Percentiles rank a stretch among this genome's conserved stretches.
Evolutionary conservation across 1,140 invertebrate genomes (phyloP).

Genomic region (Ericerus pela): DNA sequence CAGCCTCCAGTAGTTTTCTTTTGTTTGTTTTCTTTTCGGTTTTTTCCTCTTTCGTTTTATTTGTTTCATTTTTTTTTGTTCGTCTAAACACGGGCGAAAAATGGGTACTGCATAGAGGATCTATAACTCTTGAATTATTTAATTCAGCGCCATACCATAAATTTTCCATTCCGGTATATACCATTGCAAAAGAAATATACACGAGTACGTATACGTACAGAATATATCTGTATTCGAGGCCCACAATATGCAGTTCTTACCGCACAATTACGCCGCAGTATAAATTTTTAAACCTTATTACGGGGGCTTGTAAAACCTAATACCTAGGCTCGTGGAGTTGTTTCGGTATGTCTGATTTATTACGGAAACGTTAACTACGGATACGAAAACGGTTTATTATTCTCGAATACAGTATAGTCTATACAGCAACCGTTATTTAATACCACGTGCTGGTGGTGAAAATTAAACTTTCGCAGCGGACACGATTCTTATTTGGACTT

Average conservation of each 20-base stretch:
- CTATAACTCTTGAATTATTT: conserved; percentile 11
- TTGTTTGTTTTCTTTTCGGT: too few relatives aligned
- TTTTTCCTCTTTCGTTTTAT: too few relatives aligned
- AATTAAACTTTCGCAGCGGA: too few relatives aligned
- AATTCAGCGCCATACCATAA: background rate
- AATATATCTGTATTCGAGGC: background rate
- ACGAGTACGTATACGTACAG: too few relatives aligned
- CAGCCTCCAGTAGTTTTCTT: too few relatives aligned
- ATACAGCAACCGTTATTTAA: too few relatives aligned
- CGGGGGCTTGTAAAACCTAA: background rate
- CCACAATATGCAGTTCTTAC: conserved; percentile 11
- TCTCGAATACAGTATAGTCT: too few relatives aligned
- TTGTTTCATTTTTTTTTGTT: too few relatives aligned
- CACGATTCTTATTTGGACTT: too few relatives aligned
- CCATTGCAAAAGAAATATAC: conserved; percentile 6
- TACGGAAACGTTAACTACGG: background rate
- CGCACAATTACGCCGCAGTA: conserved; percentile 11
- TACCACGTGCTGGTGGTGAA: too few relatives aligned
- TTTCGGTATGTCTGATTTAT: conserved; percentile 4
- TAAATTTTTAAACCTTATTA: conserved; percentile 12
- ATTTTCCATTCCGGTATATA: conserved; percentile 5
- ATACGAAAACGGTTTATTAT: background rate
- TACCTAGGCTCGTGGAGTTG: background rate
- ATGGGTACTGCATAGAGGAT: background rate
- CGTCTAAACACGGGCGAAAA: background rate